Percentiles rank a stretch among this genome's conserved stretches.
Evolutionary conservation across 2,113 vertebrate genomes (phyloP).

Genomic region (Cyphomyrus plagiostoma): DNA sequence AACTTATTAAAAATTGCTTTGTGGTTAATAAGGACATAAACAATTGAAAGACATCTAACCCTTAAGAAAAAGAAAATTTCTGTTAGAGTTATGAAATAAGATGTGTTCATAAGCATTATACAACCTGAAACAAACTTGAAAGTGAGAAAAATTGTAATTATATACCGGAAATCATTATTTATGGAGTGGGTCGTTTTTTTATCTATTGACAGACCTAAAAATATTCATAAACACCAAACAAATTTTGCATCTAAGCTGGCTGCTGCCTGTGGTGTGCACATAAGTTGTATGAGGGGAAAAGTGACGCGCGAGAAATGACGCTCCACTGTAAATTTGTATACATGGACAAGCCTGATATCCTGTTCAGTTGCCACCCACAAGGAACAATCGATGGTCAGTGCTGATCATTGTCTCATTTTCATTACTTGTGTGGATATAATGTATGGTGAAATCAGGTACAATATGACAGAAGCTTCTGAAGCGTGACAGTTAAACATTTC

Average conservation of each 20-base stretch:
- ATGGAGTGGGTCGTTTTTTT: not conserved
- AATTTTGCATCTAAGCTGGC: not conserved
- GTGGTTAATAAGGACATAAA: not conserved
- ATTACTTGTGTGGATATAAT: not conserved
- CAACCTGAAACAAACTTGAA: not conserved
- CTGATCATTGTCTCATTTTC: not conserved
- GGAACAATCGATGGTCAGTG: not conserved
- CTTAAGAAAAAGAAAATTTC: not conserved
- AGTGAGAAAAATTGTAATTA: not conserved
- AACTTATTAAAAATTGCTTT: not conserved
- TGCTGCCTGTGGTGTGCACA: not conserved
- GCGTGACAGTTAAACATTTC: not conserved
- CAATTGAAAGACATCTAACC: not conserved
- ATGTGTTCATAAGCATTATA: not conserved
- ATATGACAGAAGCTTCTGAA: not conserved
- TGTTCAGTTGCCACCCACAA: not conserved
- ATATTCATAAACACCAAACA: not conserved
- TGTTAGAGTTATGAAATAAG: not conserved
- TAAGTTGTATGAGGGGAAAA: not conserved
- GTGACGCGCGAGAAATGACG: not conserved
- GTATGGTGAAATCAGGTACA: not conserved
- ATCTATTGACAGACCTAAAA: not conserved
- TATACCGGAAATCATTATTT: not conserved
- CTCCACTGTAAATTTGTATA: not conserved
- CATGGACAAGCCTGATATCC: not conserved